Base-by-base conservation (phyloP, 2,797 vertebrate species). In the Poeciliopsis paucimaculata region DNA sequence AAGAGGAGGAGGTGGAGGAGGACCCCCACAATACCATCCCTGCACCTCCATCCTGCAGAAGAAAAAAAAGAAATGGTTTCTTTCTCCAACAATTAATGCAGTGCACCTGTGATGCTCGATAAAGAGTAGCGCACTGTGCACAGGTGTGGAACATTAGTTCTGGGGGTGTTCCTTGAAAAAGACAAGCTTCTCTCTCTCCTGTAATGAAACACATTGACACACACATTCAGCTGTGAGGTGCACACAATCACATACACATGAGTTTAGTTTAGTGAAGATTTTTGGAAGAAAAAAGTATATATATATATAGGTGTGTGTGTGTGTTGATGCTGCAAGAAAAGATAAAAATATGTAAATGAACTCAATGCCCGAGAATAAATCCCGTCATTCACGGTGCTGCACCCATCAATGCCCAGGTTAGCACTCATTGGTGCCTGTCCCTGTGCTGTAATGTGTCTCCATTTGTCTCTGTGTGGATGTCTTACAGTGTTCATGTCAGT, bases 81-180 rank as follows among this genome's bases (percentile, higher is more conserved):
- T 95, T 95, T 96, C 94, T 95, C 89, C 95, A 93, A 95, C 94
- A 96, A 96, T 96, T 96, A 96, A 96, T 95, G 95, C 93, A 94
- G 93, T 94, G 93, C 96, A 96, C 96, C 96, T 96, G 96, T 95
- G 95, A 96, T 96, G 95, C 95, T 95, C 93, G 95, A 96, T 96
- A 96, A 96, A 96, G 95, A 94, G 94, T 91, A 94, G 92, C 89
- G 93, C 93, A 92, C 95, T 95, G 94, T 95, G 95, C 95, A 96
- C 96, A 96, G 96, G 96, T 96, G 96, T 95, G 95, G 95, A 96
- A 96, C 95, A 96, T 96, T 96, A 96, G 95, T 96, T 96, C 95
- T 96, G 95, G 94, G 95, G 95, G 95, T 95, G 96, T 95, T 95
- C 94, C 95, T 95, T 95, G 93, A 95, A 95, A 92, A 95, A 95